A percentile compares a stretch with the other conserved stretches of the same genome.
Evolutionary conservation across 2,797 vertebrate species (phyloP).

Genomic region (Mallotus villosus): DNA sequence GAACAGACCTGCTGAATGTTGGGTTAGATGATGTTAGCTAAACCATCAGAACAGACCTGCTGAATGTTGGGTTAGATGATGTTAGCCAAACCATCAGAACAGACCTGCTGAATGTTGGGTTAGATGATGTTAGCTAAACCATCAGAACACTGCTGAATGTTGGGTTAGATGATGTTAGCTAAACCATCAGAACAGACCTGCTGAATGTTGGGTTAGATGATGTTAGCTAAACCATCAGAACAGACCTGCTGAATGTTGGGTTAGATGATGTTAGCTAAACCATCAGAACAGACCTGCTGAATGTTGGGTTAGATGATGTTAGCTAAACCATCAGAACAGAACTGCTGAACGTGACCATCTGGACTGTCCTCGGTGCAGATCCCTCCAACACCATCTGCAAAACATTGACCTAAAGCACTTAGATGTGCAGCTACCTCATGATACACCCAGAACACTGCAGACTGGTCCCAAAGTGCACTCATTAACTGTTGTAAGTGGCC

Average conservation of each 20-base stretch:
- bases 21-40: conserved; percentile 51
- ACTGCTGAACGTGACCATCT: conserved; percentile 66
- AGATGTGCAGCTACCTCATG: conserved; percentile 56
- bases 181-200: conserved; percentile 59
- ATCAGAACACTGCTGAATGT: conserved; percentile 58
- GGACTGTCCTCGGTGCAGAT: conserved; percentile 59
- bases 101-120: conserved; percentile 58
- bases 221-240: conserved; percentile 53
- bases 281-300: conserved; percentile 59
- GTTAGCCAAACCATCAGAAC: conserved; percentile 54
- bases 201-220: conserved; percentile 51
- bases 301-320: conserved; percentile 51
- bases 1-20: conserved; percentile 61
- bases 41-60: conserved; percentile 60
- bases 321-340: conserved; percentile 56
- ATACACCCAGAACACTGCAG: conserved; percentile 51
- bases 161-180: conserved; percentile 52
- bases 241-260: conserved; percentile 58
- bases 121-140: conserved; percentile 52
- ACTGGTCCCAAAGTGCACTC: conserved; percentile 38
- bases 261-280: conserved; percentile 53
- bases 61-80: conserved; percentile 50
- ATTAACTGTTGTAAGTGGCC: conserved; percentile 43
- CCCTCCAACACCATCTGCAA: conserved; percentile 63
- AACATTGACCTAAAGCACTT: conserved; percentile 50